Evolutionary conservation across 2,797 vertebrate genomes (phyloP).

Genomic region (Chelonia mydas): DNA sequence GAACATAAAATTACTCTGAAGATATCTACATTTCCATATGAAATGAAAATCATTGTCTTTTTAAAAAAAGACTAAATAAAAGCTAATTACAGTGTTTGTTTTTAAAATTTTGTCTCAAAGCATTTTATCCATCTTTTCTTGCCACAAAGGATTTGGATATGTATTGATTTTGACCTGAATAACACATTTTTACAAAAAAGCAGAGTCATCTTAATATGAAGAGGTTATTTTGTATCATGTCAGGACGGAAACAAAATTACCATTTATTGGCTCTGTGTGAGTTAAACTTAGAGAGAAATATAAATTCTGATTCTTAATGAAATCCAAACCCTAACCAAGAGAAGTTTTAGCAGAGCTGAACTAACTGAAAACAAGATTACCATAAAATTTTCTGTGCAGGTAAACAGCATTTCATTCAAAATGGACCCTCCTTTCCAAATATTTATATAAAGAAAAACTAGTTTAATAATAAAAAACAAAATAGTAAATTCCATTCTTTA

Average conservation of each 20-base stretch:
- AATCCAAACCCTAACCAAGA: slow-evolving; percentile 45
- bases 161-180: slow-evolving; percentile 70
- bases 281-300: slow-evolving; percentile 63
- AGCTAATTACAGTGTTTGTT: slow-evolving; percentile 74
- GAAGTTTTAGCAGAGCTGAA: slow-evolving; percentile 37
- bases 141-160: slow-evolving; percentile 65
- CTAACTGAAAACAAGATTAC: slow-evolving; percentile 58
- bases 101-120: slow-evolving; percentile 75
- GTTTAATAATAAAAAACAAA: slow-evolving; percentile 60
- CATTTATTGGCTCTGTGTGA: slow-evolving; percentile 35
- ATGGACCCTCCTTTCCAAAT: neutral
- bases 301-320: slow-evolving; percentile 62
- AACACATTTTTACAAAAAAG: slow-evolving; percentile 58
- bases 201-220: slow-evolving; percentile 67
- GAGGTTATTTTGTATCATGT: slow-evolving; percentile 70
- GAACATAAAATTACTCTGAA: slow-evolving; percentile 74
- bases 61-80: slow-evolving; percentile 75
- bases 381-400: slow-evolving; percentile 31
- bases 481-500: slow-evolving; percentile 66
- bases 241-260: slow-evolving; percentile 38
- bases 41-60: slow-evolving; percentile 77
- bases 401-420: slow-evolving; percentile 20
- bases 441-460: slow-evolving; percentile 38
- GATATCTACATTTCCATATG: slow-evolving; percentile 74
- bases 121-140: slow-evolving; percentile 69